Base-by-base conservation (phyloP, 2,113 vertebrate genomes). In the Apaloderma vittatum region DNA sequence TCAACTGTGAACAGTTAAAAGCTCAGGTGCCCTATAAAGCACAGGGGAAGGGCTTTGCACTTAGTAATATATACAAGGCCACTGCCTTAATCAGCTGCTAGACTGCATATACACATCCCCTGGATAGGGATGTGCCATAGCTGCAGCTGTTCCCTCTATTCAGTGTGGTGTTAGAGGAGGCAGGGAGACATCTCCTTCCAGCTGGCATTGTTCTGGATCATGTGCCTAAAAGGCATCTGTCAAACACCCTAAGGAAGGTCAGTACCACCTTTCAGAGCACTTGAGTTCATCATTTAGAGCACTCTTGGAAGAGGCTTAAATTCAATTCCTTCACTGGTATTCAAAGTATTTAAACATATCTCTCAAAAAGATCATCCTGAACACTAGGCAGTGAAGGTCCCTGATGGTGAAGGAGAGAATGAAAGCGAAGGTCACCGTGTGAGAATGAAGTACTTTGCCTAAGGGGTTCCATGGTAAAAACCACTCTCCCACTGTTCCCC, bases 101-200 rank as follows among this genome's bases (percentile, higher is more conserved):
- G 49, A 58, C 43, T 46, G 14, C 12, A 6, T 12, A 32, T 17
- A 62, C 1, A 1, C 34, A 65, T 61, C 17, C 9, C n/a, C 14
- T 45, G 8, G 13, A 27, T 23, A 54, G 30, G 22, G n/a, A 54
- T 2, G 1, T 24, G 37, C 61, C 40, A 34, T 7, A 63, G 70
- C 32, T 37, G 37, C 13, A 55, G 40, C n/a, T 59, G 7, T 48
- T 68, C 32, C 68, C 54, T 43, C 15, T 54, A 16, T 73, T 70
- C 22, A 45, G 32, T 1, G 11, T 2, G 1, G 4, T 21, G 29
- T 32, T 49, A 48, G 4, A 3, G 21, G 51, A 43, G n/a, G 13
- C 29, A 65, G 26, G 15, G 29, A 71, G 66, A 68, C 18, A 55
- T 8, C 8, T 55, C 54, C 54, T 30, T 66, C 57, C 52, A n/a